phyloP scores from a whole-genome alignment of 2,113 vertebrate species.

The Suncus etruscus region DNA sequence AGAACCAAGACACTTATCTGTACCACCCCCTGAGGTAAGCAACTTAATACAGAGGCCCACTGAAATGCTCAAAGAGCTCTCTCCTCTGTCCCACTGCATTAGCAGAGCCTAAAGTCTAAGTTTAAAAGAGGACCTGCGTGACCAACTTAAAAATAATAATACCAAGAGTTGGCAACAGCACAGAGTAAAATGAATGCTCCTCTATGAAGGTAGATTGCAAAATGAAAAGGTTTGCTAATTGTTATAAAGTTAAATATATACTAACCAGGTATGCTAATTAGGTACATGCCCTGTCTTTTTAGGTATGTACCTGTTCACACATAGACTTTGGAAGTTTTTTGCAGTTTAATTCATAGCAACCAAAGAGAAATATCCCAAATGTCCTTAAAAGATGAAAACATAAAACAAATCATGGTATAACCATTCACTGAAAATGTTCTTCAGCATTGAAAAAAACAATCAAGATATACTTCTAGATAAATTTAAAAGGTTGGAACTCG shows the following conservation, averaged over 20 bases:
- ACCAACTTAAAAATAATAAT: constrained; percentile 21
- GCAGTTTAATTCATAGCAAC: neutral
- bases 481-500: constrained; percentile 2
- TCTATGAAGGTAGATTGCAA: neutral
- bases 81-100: neutral
- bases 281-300: neutral
- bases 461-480: neutral
- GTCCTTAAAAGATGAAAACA: neutral
- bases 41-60: neutral
- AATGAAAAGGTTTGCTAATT: constrained; percentile 46
- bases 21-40: neutral
- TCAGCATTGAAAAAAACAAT: neutral
- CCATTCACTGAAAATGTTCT: neutral
- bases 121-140: neutral
- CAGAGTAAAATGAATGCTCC: neutral
- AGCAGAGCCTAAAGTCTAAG: neutral
- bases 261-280: neutral
- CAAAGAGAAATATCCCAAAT: neutral
- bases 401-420: neutral
- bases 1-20: neutral
- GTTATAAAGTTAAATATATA: constrained; percentile 8
- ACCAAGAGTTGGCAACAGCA: neutral
- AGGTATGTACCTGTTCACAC: constrained; percentile 12
- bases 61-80: neutral
- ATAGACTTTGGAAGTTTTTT: neutral